Percentiles rank a stretch among this genome's conserved stretches.
Conservation (phyloP, 2,888 invertebrate species). For the Saturnia pavonia region DNA sequence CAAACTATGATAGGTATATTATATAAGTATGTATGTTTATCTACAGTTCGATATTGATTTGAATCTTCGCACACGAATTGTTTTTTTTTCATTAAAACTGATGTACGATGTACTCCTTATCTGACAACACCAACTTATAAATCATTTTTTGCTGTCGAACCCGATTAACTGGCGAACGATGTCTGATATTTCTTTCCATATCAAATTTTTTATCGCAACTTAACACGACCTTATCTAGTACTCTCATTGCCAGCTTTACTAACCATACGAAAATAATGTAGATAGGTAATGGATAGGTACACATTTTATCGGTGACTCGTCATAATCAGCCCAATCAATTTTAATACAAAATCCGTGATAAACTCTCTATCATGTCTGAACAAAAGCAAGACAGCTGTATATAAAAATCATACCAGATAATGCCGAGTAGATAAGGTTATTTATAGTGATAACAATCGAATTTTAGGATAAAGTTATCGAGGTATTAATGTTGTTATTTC, state of each 20-base stretch:
- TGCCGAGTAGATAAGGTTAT: slow-evolving; percentile 43
- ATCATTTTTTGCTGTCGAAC: slow-evolving; percentile 39
- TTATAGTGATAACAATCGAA: slow-evolving; percentile 47
- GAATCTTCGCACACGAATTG: slow-evolving; percentile 5
- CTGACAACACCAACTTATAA: slow-evolving; percentile 39
- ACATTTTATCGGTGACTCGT: slow-evolving; percentile 46
- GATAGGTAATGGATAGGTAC: slow-evolving; percentile 33
- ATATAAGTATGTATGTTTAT: background rate
- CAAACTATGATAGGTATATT: background rate
- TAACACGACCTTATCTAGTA: slow-evolving; percentile 51
- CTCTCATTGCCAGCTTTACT: slow-evolving; percentile 56
- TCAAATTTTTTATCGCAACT: slow-evolving; percentile 40
- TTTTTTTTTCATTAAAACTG: slow-evolving; percentile 21
- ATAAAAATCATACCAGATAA: slow-evolving; percentile 54
- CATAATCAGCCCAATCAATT: slow-evolving; percentile 70
- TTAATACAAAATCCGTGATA: slow-evolving; percentile 64
- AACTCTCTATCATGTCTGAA: slow-evolving; percentile 49
- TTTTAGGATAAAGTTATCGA: slow-evolving; percentile 48
- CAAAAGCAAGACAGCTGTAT: slow-evolving; percentile 56
- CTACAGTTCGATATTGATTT: background rate
- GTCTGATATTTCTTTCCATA: slow-evolving; percentile 41
- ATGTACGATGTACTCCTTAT: slow-evolving; percentile 25
- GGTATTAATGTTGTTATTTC: slow-evolving; percentile 53
- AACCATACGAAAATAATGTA: slow-evolving; percentile 59
- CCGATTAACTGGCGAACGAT: slow-evolving; percentile 46